Conservation (phyloP, 2,113 vertebrate species). For the Eolophus roseicapilla region DNA sequence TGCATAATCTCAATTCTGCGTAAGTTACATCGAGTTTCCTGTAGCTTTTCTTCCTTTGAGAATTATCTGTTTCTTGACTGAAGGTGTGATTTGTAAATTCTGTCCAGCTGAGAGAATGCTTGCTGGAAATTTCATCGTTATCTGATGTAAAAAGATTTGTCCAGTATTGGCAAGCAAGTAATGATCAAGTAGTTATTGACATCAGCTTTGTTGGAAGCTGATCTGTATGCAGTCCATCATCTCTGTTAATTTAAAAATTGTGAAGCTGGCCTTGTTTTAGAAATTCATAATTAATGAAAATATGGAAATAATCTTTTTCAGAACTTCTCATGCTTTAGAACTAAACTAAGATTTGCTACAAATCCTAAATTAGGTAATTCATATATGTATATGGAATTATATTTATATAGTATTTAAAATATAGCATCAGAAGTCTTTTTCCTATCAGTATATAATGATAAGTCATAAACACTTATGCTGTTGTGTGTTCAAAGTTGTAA, state of each 20-base stretch:
- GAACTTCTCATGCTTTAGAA: neutral
- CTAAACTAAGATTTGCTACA: neutral
- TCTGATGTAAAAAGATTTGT: neutral
- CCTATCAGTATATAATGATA: neutral
- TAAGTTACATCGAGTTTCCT: neutral
- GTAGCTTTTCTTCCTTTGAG: neutral
- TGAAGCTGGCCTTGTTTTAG: neutral
- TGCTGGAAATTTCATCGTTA: neutral
- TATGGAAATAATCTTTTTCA: neutral
- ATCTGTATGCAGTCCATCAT: neutral
- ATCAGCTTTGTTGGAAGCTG: neutral
- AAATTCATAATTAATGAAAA: neutral
- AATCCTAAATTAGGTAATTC: neutral
- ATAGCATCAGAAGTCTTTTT: neutral
- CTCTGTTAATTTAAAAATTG: neutral
- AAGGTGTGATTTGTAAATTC: neutral
- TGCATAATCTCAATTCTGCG: accelerated
- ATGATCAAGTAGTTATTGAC: neutral
- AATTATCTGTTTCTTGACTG: neutral
- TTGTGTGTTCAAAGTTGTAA: neutral
- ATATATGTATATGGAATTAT: too few species aligned
- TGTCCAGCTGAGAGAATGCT: neutral
- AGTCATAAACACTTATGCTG: neutral
- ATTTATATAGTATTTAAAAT: too few species aligned
- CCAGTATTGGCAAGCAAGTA: neutral